Evolutionary conservation across 2,797 vertebrate genomes (phyloP).

Genomic region (Pteropus rufus): DNA sequence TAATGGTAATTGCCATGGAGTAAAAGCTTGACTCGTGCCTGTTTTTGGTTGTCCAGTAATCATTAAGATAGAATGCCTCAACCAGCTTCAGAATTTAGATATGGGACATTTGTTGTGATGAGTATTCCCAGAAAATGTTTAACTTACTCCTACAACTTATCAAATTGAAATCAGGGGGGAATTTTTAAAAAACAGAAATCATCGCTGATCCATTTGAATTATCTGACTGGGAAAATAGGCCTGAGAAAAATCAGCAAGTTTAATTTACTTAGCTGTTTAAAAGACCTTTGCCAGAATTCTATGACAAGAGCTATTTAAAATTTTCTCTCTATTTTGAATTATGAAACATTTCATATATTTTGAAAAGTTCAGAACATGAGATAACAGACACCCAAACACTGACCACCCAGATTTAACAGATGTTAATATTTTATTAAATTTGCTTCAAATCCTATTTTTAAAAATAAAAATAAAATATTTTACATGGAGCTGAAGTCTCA

Average conservation of each 20-base stretch:
- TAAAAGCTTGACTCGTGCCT: neutral
- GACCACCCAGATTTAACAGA: slow-evolving; percentile 74
- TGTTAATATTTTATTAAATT: slow-evolving; percentile 61
- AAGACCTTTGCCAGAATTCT: slow-evolving; percentile 61
- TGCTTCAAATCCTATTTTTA: slow-evolving; percentile 41
- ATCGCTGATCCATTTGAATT: slow-evolving; percentile 49
- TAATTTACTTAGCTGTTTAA: slow-evolving; percentile 56
- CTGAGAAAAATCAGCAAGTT: slow-evolving; percentile 66
- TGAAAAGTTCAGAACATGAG: slow-evolving; percentile 58
- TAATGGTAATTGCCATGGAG: neutral
- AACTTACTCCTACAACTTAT: slow-evolving; percentile 43
- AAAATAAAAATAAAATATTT: slow-evolving; percentile 50
- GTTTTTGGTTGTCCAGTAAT: neutral
- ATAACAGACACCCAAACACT: slow-evolving; percentile 58
- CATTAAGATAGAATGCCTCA: neutral
- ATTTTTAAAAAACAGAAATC: slow-evolving; percentile 60
- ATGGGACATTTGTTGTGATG: slow-evolving; percentile 34
- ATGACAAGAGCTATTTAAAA: slow-evolving; percentile 49
- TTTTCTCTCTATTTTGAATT: slow-evolving; percentile 47
- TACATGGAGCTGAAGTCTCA: neutral
- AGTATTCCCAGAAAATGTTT: slow-evolving; percentile 53
- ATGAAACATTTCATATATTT: slow-evolving; percentile 51
- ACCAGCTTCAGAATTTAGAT: slow-evolving; percentile 34
- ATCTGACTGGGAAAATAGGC: slow-evolving; percentile 55
- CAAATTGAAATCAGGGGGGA: slow-evolving; percentile 48